Percentiles rank a stretch among this genome's conserved stretches.
Evolutionary conservation across 2,797 vertebrate species (phyloP).

Genomic region (Takifugu rubripes): DNA sequence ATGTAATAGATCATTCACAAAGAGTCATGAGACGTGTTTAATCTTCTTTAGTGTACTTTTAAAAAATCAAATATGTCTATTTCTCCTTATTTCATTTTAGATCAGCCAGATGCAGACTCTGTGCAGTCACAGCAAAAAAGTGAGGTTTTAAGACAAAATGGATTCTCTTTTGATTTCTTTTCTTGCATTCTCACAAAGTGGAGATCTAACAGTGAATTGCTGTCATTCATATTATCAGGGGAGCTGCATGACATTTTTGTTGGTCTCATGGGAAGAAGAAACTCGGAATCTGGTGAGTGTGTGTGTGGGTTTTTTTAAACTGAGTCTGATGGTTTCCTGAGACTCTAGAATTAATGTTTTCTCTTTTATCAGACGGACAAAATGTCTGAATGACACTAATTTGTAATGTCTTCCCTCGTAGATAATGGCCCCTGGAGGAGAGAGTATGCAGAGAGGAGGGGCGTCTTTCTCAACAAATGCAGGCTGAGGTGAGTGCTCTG

Average conservation of each 20-base stretch:
- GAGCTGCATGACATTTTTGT: constrained; percentile 97
- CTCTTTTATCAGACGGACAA: background rate
- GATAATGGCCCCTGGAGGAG: constrained; percentile 72
- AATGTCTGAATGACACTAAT: constrained; percentile 7
- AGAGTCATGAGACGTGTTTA: background rate
- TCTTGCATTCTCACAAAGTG: background rate
- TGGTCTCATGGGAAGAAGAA: constrained; percentile 94
- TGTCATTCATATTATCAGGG: constrained; percentile 66
- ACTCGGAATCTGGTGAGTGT: constrained; percentile 71
- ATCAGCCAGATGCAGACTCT: constrained; percentile 71
- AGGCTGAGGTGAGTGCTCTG: constrained; percentile 70
- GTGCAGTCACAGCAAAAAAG: constrained; percentile 79
- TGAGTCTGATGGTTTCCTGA: background rate
- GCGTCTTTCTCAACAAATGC: constrained; percentile 79
- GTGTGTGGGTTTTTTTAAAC: background rate
- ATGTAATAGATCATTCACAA: too few relatives aligned
- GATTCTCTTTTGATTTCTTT: background rate
- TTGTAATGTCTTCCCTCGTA: constrained; percentile 44
- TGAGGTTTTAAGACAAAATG: constrained; percentile 67
- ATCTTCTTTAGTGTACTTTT: background rate
- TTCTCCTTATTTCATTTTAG: constrained; percentile 5
- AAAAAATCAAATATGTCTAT: background rate
- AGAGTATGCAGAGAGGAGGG: constrained; percentile 69
- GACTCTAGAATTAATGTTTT: background rate
- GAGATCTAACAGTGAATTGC: background rate